A percentile compares a stretch with the other conserved stretches of the same genome.
phyloP scores from a whole-genome alignment of 2,797 vertebrate species.

The Hapalemur alaotrensis region DNA sequence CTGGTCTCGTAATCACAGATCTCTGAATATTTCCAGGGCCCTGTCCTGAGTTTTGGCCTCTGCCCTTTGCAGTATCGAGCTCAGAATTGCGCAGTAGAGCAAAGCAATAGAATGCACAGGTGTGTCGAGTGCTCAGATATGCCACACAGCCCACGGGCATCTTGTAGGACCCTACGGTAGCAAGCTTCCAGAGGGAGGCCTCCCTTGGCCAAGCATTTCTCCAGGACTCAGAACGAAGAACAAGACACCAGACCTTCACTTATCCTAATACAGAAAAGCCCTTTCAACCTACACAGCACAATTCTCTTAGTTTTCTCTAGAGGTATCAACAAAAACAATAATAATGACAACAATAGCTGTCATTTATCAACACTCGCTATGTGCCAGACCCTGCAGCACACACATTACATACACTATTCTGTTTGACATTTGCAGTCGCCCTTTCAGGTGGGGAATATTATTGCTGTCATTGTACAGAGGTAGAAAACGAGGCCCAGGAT shows the following conservation, averaged over 20 bases:
- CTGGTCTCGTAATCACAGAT: not conserved
- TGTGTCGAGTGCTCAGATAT: too few species aligned
- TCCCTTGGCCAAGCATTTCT: not conserved
- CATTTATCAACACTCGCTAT: fast-evolving
- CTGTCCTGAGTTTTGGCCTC: not conserved
- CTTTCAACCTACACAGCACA: not conserved
- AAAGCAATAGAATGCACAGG: not conserved
- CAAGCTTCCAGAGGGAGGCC: not conserved
- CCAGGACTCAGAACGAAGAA: not conserved
- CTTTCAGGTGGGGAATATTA: not conserved
- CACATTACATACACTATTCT: not conserved
- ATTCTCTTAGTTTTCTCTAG: not conserved
- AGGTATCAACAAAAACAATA: not conserved
- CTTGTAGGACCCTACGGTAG: too few species aligned
- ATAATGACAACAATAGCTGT: not conserved
- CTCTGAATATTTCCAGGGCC: not conserved
- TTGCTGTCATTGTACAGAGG: not conserved
- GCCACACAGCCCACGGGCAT: not conserved
- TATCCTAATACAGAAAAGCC: not conserved
- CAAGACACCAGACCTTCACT: not conserved
- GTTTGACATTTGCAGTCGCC: not conserved
- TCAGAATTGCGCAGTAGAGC: not conserved
- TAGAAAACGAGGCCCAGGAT: not conserved
- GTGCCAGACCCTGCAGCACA: not conserved
- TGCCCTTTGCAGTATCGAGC: not conserved